Percentiles rank a stretch among this genome's conserved stretches.
Conservation (phyloP, 2,113 vertebrate genomes). For the Odontesthes bonariensis region DNA sequence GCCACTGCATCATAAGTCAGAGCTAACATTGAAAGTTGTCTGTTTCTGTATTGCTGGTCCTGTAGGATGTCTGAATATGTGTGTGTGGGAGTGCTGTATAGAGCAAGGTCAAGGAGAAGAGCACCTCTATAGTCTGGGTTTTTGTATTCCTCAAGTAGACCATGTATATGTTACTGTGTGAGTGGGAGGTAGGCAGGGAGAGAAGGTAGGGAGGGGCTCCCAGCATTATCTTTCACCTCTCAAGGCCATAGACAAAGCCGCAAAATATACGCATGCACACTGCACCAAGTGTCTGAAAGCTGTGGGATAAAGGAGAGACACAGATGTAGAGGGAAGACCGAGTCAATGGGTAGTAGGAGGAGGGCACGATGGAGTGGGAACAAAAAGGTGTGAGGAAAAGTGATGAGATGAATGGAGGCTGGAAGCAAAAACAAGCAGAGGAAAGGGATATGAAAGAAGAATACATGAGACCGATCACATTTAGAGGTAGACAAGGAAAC, state of each 20-base stretch:
- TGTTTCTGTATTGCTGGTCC: conserved; percentile 13
- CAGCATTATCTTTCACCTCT: conserved; percentile 73
- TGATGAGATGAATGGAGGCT: background rate
- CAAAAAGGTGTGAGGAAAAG: conserved; percentile 1
- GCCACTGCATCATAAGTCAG: conserved; percentile 20
- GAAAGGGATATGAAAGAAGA: background rate
- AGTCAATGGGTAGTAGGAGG: background rate
- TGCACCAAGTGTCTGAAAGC: conserved; percentile 33
- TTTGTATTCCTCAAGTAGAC: conserved; percentile 45
- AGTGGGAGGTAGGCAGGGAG: conserved; percentile 46
- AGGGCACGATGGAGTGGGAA: background rate
- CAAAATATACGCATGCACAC: conserved; percentile 27
- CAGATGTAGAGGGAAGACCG: conserved; percentile 17
- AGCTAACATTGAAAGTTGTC: conserved; percentile 1
- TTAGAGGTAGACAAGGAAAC: background rate
- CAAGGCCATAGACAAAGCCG: conserved; percentile 65
- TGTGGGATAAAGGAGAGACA: conserved; percentile 29
- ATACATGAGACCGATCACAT: background rate
- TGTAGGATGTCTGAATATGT: conserved; percentile 19
- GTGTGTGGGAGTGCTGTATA: conserved; percentile 60
- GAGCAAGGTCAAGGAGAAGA: conserved; percentile 61
- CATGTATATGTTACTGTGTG: conserved; percentile 32
- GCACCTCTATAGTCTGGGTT: conserved; percentile 66
- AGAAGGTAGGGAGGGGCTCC: conserved; percentile 54
- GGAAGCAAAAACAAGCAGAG: too few species aligned